Evolutionary conservation across 2,888 invertebrate species (phyloP), one percentile per base, ranked within the genome.

Genomic region (Dryocosmus kuriphilus): DNA sequence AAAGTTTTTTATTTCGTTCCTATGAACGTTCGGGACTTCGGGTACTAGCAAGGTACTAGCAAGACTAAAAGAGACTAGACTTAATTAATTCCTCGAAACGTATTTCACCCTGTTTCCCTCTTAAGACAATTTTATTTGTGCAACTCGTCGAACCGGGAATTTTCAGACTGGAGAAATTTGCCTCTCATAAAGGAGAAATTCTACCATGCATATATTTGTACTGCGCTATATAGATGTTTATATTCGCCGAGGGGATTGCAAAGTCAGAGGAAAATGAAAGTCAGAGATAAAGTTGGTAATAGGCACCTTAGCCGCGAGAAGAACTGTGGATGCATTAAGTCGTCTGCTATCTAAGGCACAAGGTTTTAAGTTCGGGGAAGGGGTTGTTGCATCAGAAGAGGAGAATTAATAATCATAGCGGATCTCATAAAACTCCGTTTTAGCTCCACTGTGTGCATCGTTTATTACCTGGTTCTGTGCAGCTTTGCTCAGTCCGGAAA

Each of bases 381-480:
- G 75, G 14, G 41, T 22, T 3, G 11, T 46, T 5, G 38, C 24
- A 74, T 38, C 24, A 38, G 79, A 77, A 16, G 41, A 83, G 83
- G 85, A 84, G 85, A 89, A 89, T 90, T 90, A 90, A 90, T 90
- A 90, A 90, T 90, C 90, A 90, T 87, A 83, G 85, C 86, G 88
- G 89, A 90, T 90, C 88, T 90, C 90, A 89, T 90, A 90, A 90
- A 90, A 89, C 88, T 88, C 86, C 85, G 86, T 85, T 55, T 67
- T 61, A 71, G 76, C 60, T 32, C 65, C 60, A 22, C 65, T 27
- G 55, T 32, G 27, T 87, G 86, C 87, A 89, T 87, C 88, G 87
- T 88, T 89, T 87, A 88, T 88, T 88, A 89, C 87, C 84, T 80
- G 83, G 78, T 86, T 85, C 87, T 51, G 41, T 30, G 81, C 79